Percentiles rank a stretch among this genome's conserved stretches.
phyloP scores from a whole-genome alignment of 2,888 invertebrate species.

The Nemapogon koenigi region DNA sequence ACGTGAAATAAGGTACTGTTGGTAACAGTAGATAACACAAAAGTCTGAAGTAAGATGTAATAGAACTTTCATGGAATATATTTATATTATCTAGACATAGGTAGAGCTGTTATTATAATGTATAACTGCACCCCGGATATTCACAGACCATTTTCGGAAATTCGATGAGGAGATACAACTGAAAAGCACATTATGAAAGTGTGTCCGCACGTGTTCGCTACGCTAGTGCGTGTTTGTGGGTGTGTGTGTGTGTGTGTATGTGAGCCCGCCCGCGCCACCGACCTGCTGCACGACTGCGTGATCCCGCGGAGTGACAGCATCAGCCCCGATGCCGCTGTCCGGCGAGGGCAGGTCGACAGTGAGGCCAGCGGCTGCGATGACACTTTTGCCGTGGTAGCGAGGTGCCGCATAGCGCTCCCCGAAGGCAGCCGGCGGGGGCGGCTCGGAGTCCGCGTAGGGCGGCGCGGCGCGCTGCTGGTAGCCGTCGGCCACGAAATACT shows the following conservation, averaged over 20 bases:
- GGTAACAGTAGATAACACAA: no score
- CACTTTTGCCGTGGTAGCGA: constrained; percentile 75
- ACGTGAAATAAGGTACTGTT: no score
- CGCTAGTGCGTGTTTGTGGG: not conserved
- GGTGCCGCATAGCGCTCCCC: constrained; percentile 74
- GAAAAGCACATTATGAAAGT: constrained; percentile 7
- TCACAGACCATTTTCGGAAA: no score
- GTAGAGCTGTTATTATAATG: no score
- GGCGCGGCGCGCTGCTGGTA: constrained; percentile 67
- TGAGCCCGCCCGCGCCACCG: constrained; percentile 52
- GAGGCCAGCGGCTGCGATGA: constrained; percentile 79
- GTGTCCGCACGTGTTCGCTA: constrained; percentile 5
- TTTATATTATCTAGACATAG: no score
- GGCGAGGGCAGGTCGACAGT: constrained; percentile 95
- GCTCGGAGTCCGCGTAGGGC: constrained; percentile 61
- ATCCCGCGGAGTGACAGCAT: constrained; percentile 90
- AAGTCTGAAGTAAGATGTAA: no score
- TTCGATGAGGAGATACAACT: no score
- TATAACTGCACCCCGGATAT: no score
- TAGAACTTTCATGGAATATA: no score
- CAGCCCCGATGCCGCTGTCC: constrained; percentile 94
- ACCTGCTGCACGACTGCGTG: constrained; percentile 91
- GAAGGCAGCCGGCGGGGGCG: constrained; percentile 69
- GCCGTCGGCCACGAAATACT: constrained; percentile 74
- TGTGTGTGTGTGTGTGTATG: constrained; percentile 18